These are phyloP conservation scores for Drosophila melanosoma DNA, from an alignment of 2,888 invertebrate species.

Conservation along the genomic window DNA sequence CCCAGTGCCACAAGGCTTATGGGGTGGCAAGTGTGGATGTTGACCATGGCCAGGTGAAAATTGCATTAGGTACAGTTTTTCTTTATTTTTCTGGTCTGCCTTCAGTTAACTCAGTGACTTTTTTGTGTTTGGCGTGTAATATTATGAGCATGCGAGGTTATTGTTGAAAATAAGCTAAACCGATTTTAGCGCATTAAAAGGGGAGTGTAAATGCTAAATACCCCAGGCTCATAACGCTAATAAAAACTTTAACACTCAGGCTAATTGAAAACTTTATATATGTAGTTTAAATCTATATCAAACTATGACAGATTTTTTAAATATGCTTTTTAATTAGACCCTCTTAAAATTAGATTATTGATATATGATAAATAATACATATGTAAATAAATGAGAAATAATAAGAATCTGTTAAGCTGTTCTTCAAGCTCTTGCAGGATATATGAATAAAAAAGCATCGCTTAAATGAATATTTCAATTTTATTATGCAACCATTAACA, in stretches of 20 bases:
- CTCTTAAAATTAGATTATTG: background rate
- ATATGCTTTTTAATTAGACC: background rate
- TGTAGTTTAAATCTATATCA: too few relatives aligned
- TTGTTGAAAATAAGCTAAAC: slow-evolving; percentile 45
- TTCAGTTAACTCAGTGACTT: slow-evolving; percentile 28
- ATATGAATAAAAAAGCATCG: slow-evolving; percentile 4
- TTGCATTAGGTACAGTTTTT: slow-evolving; percentile 68
- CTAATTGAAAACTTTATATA: slow-evolving; percentile 35
- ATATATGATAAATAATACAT: too few relatives aligned
- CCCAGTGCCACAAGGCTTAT: background rate
- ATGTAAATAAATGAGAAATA: background rate
- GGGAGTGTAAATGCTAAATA: background rate
- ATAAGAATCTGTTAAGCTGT: background rate
- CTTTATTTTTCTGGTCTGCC: background rate
- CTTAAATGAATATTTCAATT: background rate
- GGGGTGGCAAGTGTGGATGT: slow-evolving; percentile 2
- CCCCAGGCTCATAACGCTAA: slow-evolving; percentile 17
- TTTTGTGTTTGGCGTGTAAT: slow-evolving; percentile 38
- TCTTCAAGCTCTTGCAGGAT: background rate
- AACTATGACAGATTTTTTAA: background rate
- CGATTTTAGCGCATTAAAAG: slow-evolving; percentile 33
- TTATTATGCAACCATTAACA: background rate
- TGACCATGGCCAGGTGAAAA: slow-evolving; percentile 59
- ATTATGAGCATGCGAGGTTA: slow-evolving; percentile 63
- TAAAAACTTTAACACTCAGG: slow-evolving; percentile 48